A percentile compares a stretch with the other conserved stretches of the same genome.
Conservation (phyloP, 2,113 vertebrate species). For the Todiramphus saurophagus region DNA sequence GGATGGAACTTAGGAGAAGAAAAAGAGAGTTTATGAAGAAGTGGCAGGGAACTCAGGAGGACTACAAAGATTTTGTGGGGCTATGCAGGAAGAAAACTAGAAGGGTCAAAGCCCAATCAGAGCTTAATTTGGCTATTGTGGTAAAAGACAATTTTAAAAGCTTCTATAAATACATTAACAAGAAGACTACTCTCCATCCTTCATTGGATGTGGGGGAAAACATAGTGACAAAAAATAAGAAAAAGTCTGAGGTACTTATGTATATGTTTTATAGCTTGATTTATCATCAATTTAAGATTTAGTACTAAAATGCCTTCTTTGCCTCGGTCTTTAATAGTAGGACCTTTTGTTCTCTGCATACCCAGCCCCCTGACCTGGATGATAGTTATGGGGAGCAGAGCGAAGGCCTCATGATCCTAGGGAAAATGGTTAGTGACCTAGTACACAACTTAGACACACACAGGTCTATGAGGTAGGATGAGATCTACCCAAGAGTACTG, state of each 20-base stretch:
- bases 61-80: no score
- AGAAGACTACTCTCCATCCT: neutral
- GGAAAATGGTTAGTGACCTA: neutral
- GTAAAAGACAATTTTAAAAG: neutral
- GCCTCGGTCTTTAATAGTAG: neutral
- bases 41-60: neutral
- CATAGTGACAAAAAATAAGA: neutral
- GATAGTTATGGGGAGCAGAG: neutral
- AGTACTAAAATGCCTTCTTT: neutral
- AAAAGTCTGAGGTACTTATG: neutral
- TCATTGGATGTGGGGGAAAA: neutral
- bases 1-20: neutral
- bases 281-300: no score
- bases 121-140: neutral
- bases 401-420: neutral
- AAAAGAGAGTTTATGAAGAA: neutral
- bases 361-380: neutral
- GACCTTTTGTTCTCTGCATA: neutral
- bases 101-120: neutral
- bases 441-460: neutral
- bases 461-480: no score
- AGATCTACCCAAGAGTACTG: neutral
- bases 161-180: neutral
- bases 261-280: no score
- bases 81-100: neutral